Evolutionary conservation across 2,888 invertebrate species (phyloP), one percentile per base, ranked within the genome.

Genomic region (Oscheius sp.): DNA sequence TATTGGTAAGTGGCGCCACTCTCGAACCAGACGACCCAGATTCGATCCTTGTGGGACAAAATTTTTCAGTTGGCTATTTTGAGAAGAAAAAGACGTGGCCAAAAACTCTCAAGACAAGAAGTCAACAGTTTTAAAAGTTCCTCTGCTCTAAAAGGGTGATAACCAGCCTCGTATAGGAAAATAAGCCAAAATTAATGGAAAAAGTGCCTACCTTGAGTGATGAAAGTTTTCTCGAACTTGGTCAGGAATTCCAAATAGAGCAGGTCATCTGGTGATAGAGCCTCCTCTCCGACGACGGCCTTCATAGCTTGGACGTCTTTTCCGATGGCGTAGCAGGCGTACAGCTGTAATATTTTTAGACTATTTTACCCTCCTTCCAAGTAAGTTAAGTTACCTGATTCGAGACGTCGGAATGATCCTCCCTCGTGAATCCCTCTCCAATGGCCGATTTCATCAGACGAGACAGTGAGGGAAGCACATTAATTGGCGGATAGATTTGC

Each of bases 381-480:
- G 37, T 13, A 42, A 37, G n/a, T 7, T 9, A 11, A 48, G 13
- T 93, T 93, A 98, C 92, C 91, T 98, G 98, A 92, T 99, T 99
- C 84, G 89, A 89, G 10, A 99, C 99, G 90, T 99, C 99, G 33
- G 98, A 95, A 91, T 99, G 99, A 90, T 99, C 99, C 91, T 97
- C 97, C 62, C 88, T 82, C n/a, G 88, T 88, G 87, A 88, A 88
- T n/a, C 88, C 88, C 77, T 99, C 98, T 79, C 99, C 99, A 90
- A 99, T 99, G 91, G 99, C 99, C 86, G 98, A 99, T 92, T 99
- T 99, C 99, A 99, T 99, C 89, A 99, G 93, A 94, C 99, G 96
- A n/a, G 97, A 98, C 89, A 99, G 92, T 0, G 99, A 99, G 7
- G 99, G 99, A 90, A 99, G 92, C 90, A 99, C 99, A 91, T 99